A percentile compares a stretch with the other conserved stretches of the same genome.
These are phyloP conservation scores for Eristalis pertinax DNA, from an alignment of 2,888 invertebrate species.

Conservation along the genomic window DNA sequence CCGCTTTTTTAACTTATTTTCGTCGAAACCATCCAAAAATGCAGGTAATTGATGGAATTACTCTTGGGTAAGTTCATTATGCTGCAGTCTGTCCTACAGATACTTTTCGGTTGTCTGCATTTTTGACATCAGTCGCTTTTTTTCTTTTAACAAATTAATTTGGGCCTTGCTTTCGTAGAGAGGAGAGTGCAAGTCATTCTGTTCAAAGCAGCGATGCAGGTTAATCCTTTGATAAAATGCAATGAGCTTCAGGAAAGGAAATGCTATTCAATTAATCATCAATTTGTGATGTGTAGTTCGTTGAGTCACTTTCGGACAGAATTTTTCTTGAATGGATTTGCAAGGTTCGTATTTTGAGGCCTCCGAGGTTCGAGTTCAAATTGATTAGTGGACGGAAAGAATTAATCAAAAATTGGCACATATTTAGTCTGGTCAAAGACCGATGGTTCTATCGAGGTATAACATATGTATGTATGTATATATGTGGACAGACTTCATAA, in stretches of 20 bases:
- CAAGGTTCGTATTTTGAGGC: neutral
- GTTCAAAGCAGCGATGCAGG: neutral
- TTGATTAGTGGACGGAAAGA: no score
- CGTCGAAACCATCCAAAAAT: constrained; percentile 49
- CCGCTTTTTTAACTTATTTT: constrained; percentile 18
- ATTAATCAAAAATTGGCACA: no score
- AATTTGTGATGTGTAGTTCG: neutral
- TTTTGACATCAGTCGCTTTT: constrained; percentile 39
- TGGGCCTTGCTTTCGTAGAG: constrained; percentile 1
- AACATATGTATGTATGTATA: no score
- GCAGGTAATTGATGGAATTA: constrained; percentile 70
- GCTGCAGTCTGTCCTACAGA: constrained; percentile 27
- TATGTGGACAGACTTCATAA: neutral
- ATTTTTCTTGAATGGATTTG: neutral
- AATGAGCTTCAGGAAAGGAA: neutral
- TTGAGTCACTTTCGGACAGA: neutral
- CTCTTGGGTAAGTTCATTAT: constrained; percentile 61
- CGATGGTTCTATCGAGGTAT: no score
- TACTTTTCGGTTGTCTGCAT: constrained; percentile 59
- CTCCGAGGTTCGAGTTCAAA: no score
- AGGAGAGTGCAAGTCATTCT: neutral
- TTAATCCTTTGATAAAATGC: neutral
- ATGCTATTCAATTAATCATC: neutral
- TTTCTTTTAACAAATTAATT: constrained; percentile 26
- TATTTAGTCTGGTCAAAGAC: no score